phyloP scores from a whole-genome alignment of 64 coral and sea anemone species.

The Astreopora myriophthalma region DNA sequence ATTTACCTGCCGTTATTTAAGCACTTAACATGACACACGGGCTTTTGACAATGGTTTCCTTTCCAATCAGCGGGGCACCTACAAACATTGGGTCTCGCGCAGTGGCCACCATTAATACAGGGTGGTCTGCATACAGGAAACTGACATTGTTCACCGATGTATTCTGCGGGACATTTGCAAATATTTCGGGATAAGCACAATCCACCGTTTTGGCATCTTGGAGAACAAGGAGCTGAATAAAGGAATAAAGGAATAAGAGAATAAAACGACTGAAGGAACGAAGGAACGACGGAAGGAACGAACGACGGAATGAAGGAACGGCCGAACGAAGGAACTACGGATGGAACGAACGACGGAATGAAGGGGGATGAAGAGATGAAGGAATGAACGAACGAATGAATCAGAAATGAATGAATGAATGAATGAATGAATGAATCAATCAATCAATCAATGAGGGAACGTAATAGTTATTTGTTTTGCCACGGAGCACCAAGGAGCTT shows the following conservation, averaged over 20 bases:
- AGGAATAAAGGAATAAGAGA: background rate
- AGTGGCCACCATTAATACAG: slow-evolving; percentile 89
- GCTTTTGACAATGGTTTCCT: slow-evolving; percentile 53
- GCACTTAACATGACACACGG: slow-evolving; percentile 48
- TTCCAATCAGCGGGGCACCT: slow-evolving; percentile 54
- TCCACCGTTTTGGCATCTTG: slow-evolving; percentile 84
- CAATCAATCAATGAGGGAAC: too few species aligned
- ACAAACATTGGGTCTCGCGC: slow-evolving; percentile 82
- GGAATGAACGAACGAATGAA: too few species aligned
- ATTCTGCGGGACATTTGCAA: slow-evolving; percentile 78
- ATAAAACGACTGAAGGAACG: background rate
- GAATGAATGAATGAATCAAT: too few species aligned
- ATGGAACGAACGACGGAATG: too few species aligned
- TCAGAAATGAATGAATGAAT: too few species aligned
- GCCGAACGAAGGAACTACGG: too few species aligned
- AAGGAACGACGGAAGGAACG: too few species aligned
- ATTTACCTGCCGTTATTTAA: slow-evolving; percentile 41
- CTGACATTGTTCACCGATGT: slow-evolving; percentile 76
- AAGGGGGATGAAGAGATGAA: too few species aligned
- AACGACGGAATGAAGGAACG: too few species aligned
- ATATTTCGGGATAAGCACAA: slow-evolving; percentile 39
- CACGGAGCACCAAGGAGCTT: too few species aligned
- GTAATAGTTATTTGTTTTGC: too few species aligned
- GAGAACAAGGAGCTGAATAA: slow-evolving; percentile 53
- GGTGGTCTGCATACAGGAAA: slow-evolving; percentile 51